phyloP scores from a whole-genome alignment of 2,888 invertebrate species.

The Eledona agricola region DNA sequence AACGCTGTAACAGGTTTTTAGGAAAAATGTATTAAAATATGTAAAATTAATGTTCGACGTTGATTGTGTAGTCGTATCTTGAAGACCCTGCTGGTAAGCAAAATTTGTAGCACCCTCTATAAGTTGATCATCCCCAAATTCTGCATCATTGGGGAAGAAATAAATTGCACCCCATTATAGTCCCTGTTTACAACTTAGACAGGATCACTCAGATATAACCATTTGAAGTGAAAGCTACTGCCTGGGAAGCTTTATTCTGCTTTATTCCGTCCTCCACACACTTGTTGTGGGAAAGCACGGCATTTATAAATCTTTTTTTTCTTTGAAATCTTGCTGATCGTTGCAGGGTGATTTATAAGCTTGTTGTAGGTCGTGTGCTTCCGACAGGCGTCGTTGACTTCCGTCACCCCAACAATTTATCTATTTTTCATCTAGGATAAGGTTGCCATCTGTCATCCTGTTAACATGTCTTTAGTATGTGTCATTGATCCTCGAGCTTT shows the following conservation, averaged over 20 bases:
- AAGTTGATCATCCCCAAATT: slow-evolving; percentile 6
- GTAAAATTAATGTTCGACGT: too few relatives aligned
- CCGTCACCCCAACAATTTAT: slow-evolving; percentile 47
- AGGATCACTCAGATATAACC: slow-evolving; percentile 7
- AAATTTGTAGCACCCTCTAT: too few relatives aligned
- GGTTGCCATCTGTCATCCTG: slow-evolving; percentile 49
- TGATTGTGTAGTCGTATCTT: too few relatives aligned
- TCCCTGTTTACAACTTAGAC: slow-evolving; percentile 14
- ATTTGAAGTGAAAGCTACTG: slow-evolving; percentile 5
- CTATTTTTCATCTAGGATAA: slow-evolving; percentile 53
- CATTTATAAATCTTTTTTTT: slow-evolving; percentile 29
- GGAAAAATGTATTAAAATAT: too few relatives aligned
- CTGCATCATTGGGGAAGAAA: slow-evolving; percentile 18
- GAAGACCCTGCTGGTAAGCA: too few relatives aligned
- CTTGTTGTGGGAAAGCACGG: slow-evolving; percentile 6
- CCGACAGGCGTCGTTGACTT: slow-evolving; percentile 42
- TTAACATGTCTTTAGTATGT: slow-evolving; percentile 44
- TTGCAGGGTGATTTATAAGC: slow-evolving; percentile 48
- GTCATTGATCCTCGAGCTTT: background rate
- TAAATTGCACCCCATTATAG: slow-evolving; percentile 20
- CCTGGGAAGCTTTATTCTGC: slow-evolving; percentile 9
- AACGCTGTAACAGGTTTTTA: too few relatives aligned
- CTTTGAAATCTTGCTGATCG: too few relatives aligned
- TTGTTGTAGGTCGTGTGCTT: slow-evolving; percentile 43
- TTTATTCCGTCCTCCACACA: too few relatives aligned